A percentile compares a stretch with the other conserved stretches of the same genome.
Evolutionary conservation across 2,888 invertebrate genomes (phyloP).

Genomic region (Trachelus stipa): DNA sequence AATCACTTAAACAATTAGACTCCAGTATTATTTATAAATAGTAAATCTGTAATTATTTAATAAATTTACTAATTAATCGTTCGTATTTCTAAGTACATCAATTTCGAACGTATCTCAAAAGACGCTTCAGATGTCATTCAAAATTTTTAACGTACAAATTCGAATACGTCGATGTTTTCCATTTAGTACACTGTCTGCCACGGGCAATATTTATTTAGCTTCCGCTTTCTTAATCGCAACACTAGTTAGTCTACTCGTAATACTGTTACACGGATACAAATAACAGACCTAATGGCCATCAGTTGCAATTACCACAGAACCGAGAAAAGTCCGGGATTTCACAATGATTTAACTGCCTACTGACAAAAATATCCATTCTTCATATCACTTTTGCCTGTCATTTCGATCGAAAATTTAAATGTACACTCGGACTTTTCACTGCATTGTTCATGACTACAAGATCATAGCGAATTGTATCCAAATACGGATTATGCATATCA

Average conservation of each 20-base stretch:
- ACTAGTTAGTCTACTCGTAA: background rate
- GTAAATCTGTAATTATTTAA: background rate
- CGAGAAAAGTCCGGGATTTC: background rate
- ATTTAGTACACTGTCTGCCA: background rate
- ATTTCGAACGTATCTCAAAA: background rate
- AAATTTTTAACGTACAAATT: background rate
- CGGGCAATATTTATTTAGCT: background rate
- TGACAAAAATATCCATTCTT: background rate
- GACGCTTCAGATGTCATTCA: background rate
- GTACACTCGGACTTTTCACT: background rate
- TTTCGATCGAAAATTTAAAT: background rate
- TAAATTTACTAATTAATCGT: background rate
- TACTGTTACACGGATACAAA: background rate
- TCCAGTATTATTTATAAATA: background rate
- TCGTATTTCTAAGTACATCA: background rate
- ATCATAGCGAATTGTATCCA: background rate
- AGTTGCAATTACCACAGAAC: background rate
- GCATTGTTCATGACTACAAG: background rate
- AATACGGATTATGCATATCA: background rate
- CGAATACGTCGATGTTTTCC: background rate
- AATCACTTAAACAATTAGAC: background rate
- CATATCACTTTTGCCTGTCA: background rate
- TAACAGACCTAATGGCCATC: background rate
- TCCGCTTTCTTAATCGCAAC: background rate
- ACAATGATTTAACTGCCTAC: background rate